Percentiles rank a stretch among this genome's conserved stretches.
phyloP scores from a whole-genome alignment of 2,888 invertebrate genomes.

The Agelastica alni region DNA sequence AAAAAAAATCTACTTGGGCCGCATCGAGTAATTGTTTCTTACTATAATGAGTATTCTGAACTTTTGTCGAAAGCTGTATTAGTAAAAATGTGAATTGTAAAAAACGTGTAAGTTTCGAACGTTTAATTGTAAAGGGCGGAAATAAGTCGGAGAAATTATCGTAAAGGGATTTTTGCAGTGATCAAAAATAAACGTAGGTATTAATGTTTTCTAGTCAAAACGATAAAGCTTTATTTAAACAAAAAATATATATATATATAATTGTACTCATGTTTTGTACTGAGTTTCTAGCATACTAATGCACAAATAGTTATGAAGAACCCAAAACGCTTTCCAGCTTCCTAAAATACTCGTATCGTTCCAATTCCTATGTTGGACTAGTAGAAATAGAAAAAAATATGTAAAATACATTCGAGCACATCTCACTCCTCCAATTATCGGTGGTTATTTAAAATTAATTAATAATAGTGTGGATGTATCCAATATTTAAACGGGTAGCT shows the following conservation, averaged over 20 bases:
- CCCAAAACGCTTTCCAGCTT: conserved; percentile 11
- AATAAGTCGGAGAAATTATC: conserved; percentile 18
- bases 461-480: too few species aligned
- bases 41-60: too few species aligned
- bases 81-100: not conserved
- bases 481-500: too few species aligned
- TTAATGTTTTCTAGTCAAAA: conserved; percentile 40
- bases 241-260: too few species aligned
- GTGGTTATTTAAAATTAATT: too few species aligned
- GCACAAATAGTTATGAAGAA: conserved; percentile 20
- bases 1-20: too few species aligned
- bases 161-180: conserved; percentile 53
- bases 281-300: conserved; percentile 30
- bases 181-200: conserved; percentile 41
- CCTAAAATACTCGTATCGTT: conserved; percentile 1
- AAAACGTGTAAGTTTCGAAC: not conserved
- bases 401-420: too few species aligned
- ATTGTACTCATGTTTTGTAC: conserved; percentile 33
- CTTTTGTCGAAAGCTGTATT: too few species aligned
- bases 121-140: conserved; percentile 13
- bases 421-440: too few species aligned
- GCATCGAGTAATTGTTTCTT: too few species aligned
- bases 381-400: conserved; percentile 2
- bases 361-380: not conserved
- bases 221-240: conserved; percentile 44